Percentiles rank a stretch among this genome's conserved stretches.
These are phyloP conservation scores for Trogon melanurus DNA, from an alignment of 2,113 vertebrate species.

Conservation along the genomic window DNA sequence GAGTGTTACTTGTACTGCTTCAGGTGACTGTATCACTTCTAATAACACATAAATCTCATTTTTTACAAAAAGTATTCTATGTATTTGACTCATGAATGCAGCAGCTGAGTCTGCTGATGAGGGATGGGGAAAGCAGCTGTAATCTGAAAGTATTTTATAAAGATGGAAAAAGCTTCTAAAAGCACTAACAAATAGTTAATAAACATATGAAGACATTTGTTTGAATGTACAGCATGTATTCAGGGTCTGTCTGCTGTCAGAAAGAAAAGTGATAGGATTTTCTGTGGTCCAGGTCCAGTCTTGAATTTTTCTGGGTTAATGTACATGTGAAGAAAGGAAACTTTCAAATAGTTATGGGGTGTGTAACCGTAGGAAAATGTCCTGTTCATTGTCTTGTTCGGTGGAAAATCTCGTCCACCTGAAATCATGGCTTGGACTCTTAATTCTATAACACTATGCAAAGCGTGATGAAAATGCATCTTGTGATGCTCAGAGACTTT, in stretches of 20 bases:
- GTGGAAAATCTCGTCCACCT: not conserved
- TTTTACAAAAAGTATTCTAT: not conserved
- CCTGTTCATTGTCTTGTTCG: not conserved
- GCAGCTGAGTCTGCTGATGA: not conserved
- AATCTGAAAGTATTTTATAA: not conserved
- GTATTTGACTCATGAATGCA: not conserved
- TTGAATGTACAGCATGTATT: not conserved
- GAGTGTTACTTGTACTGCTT: not conserved
- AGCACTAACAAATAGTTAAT: not conserved
- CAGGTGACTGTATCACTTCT: not conserved
- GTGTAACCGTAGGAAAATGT: not conserved
- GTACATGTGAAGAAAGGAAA: not conserved
- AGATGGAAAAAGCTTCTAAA: not conserved
- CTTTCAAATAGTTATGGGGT: not conserved
- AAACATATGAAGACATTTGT: not conserved
- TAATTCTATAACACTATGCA: not conserved
- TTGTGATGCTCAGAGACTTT: not conserved
- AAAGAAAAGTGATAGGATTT: accelerated
- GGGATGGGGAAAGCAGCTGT: not conserved
- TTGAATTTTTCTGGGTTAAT: not conserved
- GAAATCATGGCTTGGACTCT: not conserved
- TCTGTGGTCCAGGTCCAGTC: not conserved
- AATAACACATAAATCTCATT: not conserved
- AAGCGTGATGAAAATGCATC: not conserved
- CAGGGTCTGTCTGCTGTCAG: not conserved